phyloP scores from a whole-genome alignment of 1,140 invertebrate genomes.

The Monochamus saltuarius region DNA sequence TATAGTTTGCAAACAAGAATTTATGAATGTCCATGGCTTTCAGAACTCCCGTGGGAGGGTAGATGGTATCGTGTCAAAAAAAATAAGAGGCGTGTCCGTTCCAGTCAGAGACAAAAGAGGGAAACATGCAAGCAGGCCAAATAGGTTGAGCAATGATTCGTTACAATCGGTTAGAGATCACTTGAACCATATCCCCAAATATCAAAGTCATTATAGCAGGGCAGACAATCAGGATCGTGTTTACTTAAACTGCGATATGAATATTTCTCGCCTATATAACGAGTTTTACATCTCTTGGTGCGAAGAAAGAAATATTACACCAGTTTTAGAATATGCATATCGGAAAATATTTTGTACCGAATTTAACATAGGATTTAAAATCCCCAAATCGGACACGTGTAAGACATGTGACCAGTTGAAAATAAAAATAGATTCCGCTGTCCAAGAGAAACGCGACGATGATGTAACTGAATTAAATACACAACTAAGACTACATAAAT shows the following conservation, averaged over 20 bases:
- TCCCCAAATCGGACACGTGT: too few species aligned
- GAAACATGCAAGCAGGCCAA: too few species aligned
- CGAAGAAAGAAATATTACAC: neutral
- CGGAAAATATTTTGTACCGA: constrained; percentile 9
- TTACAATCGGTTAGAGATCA: too few species aligned
- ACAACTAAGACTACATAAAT: neutral
- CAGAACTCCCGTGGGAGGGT: constrained; percentile 15
- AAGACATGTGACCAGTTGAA: too few species aligned
- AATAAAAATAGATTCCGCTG: too few species aligned
- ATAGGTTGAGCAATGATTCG: too few species aligned
- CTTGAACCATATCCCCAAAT: too few species aligned
- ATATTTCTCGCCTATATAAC: neutral
- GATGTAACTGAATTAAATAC: neutral
- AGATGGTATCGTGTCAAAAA: neutral
- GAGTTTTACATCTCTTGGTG: constrained; percentile 13
- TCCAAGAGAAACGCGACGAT: too few species aligned
- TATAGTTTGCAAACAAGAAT: constrained; percentile 17
- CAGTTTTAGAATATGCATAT: constrained; percentile 5
- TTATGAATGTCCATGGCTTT: constrained; percentile 19
- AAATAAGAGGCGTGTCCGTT: neutral
- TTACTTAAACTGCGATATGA: neutral
- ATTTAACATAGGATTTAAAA: neutral
- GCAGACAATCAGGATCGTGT: too few species aligned
- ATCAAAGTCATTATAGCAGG: too few species aligned
- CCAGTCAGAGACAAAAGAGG: neutral